Percentiles rank a stretch among this genome's conserved stretches.
These are phyloP conservation scores for Drosophila grimshawi DNA, from an alignment of 1,140 invertebrate genomes.

Conservation along the genomic window DNA sequence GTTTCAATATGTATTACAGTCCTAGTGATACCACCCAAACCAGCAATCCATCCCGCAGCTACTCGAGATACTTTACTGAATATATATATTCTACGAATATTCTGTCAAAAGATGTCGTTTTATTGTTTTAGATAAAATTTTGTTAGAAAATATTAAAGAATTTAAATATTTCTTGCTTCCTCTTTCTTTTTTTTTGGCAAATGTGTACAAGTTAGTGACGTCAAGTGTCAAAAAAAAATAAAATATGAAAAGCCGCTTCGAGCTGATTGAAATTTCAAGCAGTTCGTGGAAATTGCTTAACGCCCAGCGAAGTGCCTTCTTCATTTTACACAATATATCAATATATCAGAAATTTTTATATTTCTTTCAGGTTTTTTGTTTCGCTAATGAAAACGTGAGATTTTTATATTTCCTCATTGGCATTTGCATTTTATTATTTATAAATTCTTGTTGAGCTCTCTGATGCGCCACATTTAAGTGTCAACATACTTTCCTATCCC, in stretches of 20 bases:
- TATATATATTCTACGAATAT: conserved; percentile 57
- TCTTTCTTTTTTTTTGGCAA: conserved; percentile 1
- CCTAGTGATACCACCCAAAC: not conserved
- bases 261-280: conserved; percentile 73
- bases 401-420: conserved; percentile 14
- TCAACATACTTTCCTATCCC: not conserved
- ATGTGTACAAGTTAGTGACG: conserved; percentile 52
- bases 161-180: conserved; percentile 37
- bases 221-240: conserved; percentile 53
- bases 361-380: conserved; percentile 3
- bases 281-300: conserved; percentile 70
- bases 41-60: not conserved
- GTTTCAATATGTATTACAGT: conserved; percentile 29
- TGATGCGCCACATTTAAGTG: conserved; percentile 22
- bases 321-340: conserved; percentile 5
- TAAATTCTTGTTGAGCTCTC: conserved; percentile 21
- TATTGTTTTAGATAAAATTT: conserved; percentile 63
- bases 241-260: conserved; percentile 56
- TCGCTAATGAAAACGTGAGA: conserved; percentile 24
- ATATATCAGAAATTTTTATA: conserved; percentile 8
- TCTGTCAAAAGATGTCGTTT: conserved; percentile 61
- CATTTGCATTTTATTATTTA: conserved; percentile 27
- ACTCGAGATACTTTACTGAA: conserved; percentile 27
- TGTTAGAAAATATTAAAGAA: conserved; percentile 22
- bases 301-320: conserved; percentile 47